phyloP scores from a whole-genome alignment of 2,888 invertebrate species.

The Dugesia japonica region DNA sequence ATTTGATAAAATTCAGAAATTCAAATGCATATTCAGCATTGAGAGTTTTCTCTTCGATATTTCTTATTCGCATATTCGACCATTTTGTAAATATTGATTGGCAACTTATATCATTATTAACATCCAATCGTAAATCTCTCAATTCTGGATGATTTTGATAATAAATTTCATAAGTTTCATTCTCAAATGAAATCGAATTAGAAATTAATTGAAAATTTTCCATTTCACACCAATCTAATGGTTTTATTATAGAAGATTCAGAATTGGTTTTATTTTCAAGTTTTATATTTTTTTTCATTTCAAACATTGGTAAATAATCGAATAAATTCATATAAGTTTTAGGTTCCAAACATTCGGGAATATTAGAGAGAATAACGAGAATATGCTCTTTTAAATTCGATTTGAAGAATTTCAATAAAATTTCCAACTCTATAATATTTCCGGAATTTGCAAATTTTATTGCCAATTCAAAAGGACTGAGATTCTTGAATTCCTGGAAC shows the following conservation, averaged over 20 bases:
- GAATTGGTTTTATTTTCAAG: too few species aligned
- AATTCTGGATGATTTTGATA: background rate
- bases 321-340: background rate
- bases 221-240: background rate
- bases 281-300: too few species aligned
- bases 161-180: background rate
- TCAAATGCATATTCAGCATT: background rate
- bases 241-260: too few species aligned
- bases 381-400: conserved; percentile 39
- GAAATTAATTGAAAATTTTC: background rate
- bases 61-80: background rate
- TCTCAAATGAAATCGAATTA: background rate
- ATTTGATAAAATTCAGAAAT: background rate
- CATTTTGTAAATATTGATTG: background rate
- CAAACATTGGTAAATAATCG: background rate
- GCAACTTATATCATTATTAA: background rate
- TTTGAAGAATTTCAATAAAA: background rate
- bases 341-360: conserved; percentile 61
- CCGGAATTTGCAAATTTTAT: conserved; percentile 28
- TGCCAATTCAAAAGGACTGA: conserved; percentile 17
- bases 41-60: background rate
- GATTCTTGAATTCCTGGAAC: conserved; percentile 26
- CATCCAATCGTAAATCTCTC: background rate
- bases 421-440: background rate
- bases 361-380: conserved; percentile 55